These are phyloP conservation scores for Chrysogorgia sp. DNA, from an alignment of 92 coral and sea anemone species.

Conservation along the genomic window DNA sequence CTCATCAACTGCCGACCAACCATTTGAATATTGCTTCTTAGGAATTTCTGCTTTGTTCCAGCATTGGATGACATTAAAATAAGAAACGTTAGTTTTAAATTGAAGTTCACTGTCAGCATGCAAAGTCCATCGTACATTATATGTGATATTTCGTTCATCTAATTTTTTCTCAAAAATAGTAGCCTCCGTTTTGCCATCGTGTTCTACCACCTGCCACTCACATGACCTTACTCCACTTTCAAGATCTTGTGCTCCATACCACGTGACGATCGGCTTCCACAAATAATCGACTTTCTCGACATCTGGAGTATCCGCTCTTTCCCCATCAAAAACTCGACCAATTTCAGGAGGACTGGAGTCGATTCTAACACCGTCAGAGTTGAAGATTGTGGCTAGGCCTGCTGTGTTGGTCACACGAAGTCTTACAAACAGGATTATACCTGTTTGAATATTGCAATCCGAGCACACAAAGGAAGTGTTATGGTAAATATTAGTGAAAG, in stretches of 20 bases:
- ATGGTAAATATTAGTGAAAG: conserved; percentile 52
- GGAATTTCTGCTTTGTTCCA: conserved; percentile 71
- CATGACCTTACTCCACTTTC: conserved; percentile 75
- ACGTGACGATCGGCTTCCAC: conserved; percentile 79
- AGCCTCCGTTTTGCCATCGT: conserved; percentile 42
- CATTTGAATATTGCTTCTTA: conserved; percentile 71
- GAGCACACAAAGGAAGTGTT: conserved; percentile 65
- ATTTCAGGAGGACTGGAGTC: conserved; percentile 82
- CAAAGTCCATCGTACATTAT: conserved; percentile 43
- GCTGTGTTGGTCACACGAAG: conserved; percentile 78
- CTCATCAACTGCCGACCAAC: conserved; percentile 73
- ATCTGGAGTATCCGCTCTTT: conserved; percentile 34
- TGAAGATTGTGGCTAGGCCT: conserved; percentile 62
- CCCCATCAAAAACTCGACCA: conserved; percentile 79
- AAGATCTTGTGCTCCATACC: conserved; percentile 85
- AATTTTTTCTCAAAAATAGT: not conserved
- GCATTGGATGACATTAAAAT: conserved; percentile 72
- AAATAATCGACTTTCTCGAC: conserved; percentile 60
- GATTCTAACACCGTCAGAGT: conserved; percentile 82
- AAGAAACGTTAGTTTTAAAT: conserved; percentile 38
- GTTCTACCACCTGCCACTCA: conserved; percentile 64
- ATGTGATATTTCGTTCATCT: conserved; percentile 8
- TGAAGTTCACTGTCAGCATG: conserved; percentile 52
- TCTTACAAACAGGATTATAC: conserved; percentile 67
- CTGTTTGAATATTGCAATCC: conserved; percentile 61